Evolutionary conservation across 2,888 invertebrate species (phyloP).

Genomic region (Tortrix viridana): DNA sequence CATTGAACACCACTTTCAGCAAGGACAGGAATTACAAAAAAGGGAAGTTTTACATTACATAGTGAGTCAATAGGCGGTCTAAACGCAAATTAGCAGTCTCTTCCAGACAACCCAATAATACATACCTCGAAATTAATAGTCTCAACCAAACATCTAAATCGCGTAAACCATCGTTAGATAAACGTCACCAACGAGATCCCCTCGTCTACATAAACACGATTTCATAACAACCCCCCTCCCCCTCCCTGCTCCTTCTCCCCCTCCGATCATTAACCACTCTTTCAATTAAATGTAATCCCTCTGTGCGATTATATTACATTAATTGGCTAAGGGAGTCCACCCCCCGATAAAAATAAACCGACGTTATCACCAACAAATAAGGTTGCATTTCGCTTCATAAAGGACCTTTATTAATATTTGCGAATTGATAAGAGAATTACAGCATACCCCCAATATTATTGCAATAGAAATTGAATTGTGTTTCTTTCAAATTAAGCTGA

Average conservation of each 20-base stretch:
- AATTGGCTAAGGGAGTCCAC: slow-evolving; percentile 72
- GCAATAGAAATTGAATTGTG: slow-evolving; percentile 50
- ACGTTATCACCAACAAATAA: slow-evolving; percentile 47
- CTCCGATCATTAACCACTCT: slow-evolving; percentile 63
- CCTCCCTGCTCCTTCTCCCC: no score
- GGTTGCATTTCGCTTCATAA: slow-evolving; percentile 50
- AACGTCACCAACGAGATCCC: slow-evolving; percentile 23
- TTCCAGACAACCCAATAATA: no score
- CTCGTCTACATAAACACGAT: slow-evolving; percentile 32
- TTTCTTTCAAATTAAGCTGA: slow-evolving; percentile 45
- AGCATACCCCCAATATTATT: slow-evolving; percentile 23
- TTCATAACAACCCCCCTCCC: slow-evolving; percentile 38
- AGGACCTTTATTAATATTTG: slow-evolving; percentile 73
- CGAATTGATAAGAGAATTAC: slow-evolving; percentile 58
- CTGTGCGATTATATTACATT: slow-evolving; percentile 81
- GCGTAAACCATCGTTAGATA: slow-evolving; percentile 5
- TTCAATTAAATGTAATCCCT: slow-evolving; percentile 81
- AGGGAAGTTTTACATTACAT: no score
- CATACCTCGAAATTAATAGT: no score
- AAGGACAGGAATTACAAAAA: no score
- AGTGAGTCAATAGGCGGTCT: no score
- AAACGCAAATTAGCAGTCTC: no score
- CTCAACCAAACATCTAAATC: background rate
- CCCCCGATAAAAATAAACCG: slow-evolving; percentile 45
- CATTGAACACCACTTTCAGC: no score